Evolutionary conservation across 1,140 invertebrate genomes (phyloP), one percentile per base, ranked within the genome.

Genomic region (Caligus rogercresseyi): DNA sequence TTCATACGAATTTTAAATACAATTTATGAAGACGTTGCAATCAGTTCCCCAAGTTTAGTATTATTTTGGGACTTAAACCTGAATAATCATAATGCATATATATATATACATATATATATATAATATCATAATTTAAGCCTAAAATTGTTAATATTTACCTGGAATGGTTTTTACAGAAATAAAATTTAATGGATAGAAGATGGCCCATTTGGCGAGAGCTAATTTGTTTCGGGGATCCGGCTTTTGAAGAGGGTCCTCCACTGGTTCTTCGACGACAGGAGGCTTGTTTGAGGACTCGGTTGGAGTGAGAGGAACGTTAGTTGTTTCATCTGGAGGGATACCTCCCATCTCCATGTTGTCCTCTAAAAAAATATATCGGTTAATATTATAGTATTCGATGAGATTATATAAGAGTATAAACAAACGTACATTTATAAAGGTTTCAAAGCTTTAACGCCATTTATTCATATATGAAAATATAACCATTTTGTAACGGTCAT

Each of bases 201-300:
- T 4, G 3, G 20, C 20, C 19, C 24, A 56, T 20, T 56, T 56
- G 20, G 18, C 54, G 1, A 56, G 24, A 13, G 3, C 24, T 23
- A 56, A 20, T 25, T 21, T 56, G 16, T 56, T 56, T 56, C 54
- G 19, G 2, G 20, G 19, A 20, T 21, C 24, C 16, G 54, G 54
- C 24, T 56, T 56, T 56, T 56, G 19, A n/a, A 56, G 20, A 14
- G 54, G 54, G 18, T 56, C 18, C 24, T 56, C 54, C 19, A 56
- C 24, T 3, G 54, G 1, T 20, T 56, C 54, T 21, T 56, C 19
- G 2, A 25, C 15, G 1, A 20, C 52, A 7, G 52, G 52, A 20
- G 54, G 3, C 24, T 56, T 56, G 2, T n/a, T 18, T 13, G n/a
- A 18, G n/a, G 54, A 25, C n/a, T 56, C 24, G 54, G 2, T 16